Percentiles rank a stretch among this genome's conserved stretches.
phyloP scores from a whole-genome alignment of 2,797 vertebrate genomes.

The Xyrichtys novacula region DNA sequence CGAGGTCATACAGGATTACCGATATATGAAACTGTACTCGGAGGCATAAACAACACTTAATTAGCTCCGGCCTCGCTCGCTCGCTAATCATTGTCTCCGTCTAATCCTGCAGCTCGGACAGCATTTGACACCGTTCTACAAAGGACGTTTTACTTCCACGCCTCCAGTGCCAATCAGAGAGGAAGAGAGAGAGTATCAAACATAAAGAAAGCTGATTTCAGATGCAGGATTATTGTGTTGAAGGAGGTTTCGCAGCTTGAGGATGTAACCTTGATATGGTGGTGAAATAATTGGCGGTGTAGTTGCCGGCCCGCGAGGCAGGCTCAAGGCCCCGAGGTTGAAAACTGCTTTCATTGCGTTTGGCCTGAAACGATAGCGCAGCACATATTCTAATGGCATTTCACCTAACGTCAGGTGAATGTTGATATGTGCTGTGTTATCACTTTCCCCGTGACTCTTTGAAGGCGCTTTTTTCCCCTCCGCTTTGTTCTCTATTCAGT shows the following conservation, averaged over 20 bases:
- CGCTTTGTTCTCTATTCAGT: constrained; percentile 66
- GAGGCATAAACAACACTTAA: constrained; percentile 72
- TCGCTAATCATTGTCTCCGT: constrained; percentile 60
- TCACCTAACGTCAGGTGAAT: constrained; percentile 75
- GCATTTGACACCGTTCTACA: constrained; percentile 55
- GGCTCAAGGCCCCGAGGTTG: constrained; percentile 71
- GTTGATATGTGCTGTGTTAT: constrained; percentile 79
- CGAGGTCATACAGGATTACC: constrained; percentile 78
- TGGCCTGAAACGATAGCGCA: constrained; percentile 74
- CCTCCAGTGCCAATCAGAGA: constrained; percentile 41
- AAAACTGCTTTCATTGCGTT: constrained; percentile 78
- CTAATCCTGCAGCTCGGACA: constrained; percentile 60
- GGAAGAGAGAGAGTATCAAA: constrained; percentile 33
- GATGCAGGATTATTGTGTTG: constrained; percentile 24
- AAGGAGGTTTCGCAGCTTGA: constrained; percentile 8
- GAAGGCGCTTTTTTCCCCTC: constrained; percentile 68
- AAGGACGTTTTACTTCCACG: constrained; percentile 52
- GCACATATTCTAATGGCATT: constrained; percentile 81
- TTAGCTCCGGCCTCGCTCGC: constrained; percentile 63
- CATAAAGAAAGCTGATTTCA: constrained; percentile 17
- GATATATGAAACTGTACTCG: constrained; percentile 74
- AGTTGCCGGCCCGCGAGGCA: constrained; percentile 59
- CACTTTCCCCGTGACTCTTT: constrained; percentile 68
- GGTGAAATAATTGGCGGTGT: constrained; percentile 70
- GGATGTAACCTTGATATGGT: constrained; percentile 65